Conservation (phyloP, 2,888 invertebrate species). For the Lingula anatina region DNA sequence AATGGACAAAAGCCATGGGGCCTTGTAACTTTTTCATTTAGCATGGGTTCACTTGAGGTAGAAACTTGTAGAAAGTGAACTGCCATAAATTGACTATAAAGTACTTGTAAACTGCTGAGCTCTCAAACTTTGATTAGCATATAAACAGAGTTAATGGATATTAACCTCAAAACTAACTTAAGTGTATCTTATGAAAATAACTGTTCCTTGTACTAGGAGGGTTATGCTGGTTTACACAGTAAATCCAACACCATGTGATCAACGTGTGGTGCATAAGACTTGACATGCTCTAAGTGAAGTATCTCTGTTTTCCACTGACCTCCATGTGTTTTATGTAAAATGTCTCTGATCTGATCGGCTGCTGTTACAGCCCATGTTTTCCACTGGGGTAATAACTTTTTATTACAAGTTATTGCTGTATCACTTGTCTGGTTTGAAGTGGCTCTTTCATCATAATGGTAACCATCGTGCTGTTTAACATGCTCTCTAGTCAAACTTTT, state of each 20-base stretch:
- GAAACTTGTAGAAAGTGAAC: too few relatives aligned
- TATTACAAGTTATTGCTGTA: neutral
- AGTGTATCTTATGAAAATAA: too few relatives aligned
- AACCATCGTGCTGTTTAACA: neutral
- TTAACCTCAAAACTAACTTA: too few relatives aligned
- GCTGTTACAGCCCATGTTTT: conserved; percentile 47
- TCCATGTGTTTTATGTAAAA: conserved; percentile 39
- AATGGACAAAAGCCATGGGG: too few relatives aligned
- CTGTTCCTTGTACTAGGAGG: too few relatives aligned
- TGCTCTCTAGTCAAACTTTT: too few relatives aligned
- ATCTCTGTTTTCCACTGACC: conserved; percentile 25
- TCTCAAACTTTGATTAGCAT: too few relatives aligned
- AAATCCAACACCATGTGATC: conserved; percentile 57
- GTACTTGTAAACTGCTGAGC: too few relatives aligned
- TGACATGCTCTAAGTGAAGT: conserved; percentile 54
- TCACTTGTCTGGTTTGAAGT: neutral
- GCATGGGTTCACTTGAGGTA: too few relatives aligned
- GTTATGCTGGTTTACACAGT: conserved; percentile 39
- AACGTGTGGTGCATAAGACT: conserved; percentile 58
- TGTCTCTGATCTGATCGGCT: conserved; percentile 26
- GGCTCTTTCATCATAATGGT: neutral
- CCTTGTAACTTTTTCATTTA: too few relatives aligned
- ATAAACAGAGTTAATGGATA: too few relatives aligned
- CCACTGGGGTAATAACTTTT: conserved; percentile 29
- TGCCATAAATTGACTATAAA: too few relatives aligned